Evolutionary conservation across 2,888 invertebrate genomes (phyloP).

Genomic region (Papilio protenor): DNA sequence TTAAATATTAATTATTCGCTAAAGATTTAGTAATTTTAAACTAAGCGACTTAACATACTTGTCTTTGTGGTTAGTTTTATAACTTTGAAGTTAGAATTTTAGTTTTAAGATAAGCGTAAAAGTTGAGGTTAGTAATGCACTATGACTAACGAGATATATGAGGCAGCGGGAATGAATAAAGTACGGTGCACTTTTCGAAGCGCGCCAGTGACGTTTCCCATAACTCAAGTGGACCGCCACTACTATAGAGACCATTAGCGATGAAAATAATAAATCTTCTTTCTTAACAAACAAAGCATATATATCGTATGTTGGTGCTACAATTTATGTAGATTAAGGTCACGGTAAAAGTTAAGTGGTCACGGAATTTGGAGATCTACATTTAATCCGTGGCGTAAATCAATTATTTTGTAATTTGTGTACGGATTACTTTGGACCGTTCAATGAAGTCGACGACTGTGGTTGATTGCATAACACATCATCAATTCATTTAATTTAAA

Average conservation of each 20-base stretch:
- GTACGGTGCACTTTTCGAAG: conserved; percentile 30
- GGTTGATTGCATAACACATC: not conserved
- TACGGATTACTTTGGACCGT: not conserved
- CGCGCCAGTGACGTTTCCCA: conserved; percentile 27
- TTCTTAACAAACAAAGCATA: not conserved
- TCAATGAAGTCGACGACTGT: not conserved
- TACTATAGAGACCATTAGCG: conserved; percentile 12
- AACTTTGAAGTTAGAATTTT: conserved; percentile 4
- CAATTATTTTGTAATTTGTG: conserved; percentile 22
- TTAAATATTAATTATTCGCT: not conserved
- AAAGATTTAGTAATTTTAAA: not conserved
- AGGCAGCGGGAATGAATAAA: conserved; percentile 24
- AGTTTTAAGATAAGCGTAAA: not conserved
- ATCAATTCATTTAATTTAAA: too few relatives aligned
- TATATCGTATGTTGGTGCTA: not conserved
- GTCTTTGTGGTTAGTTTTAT: not conserved
- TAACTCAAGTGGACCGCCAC: conserved; percentile 27
- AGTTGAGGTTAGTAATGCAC: not conserved
- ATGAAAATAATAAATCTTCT: conserved; percentile 4
- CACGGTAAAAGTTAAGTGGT: conserved; percentile 10
- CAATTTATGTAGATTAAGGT: conserved; percentile 10
- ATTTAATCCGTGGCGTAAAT: not conserved
- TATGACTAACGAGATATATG: conserved; percentile 18
- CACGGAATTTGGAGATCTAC: conserved; percentile 14
- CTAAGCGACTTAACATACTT: not conserved